Conservation (phyloP, 2,113 vertebrate genomes). For the Carassius gibelio region DNA sequence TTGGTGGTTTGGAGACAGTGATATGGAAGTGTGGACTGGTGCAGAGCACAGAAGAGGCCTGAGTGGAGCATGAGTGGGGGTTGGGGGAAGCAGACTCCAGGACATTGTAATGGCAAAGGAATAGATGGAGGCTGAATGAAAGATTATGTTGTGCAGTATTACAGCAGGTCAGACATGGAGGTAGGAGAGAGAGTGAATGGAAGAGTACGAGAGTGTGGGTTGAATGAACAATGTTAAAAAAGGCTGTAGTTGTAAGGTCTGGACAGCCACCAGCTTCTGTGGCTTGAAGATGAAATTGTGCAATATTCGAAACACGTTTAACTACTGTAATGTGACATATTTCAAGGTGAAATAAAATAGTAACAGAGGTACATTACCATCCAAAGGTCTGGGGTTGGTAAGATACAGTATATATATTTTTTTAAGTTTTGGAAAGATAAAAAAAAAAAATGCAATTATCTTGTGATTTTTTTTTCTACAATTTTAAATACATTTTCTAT, state of each 20-base stretch:
- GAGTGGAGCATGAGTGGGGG: not conserved
- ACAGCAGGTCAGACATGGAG: not conserved
- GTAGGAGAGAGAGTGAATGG: not conserved
- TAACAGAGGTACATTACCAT: too few species aligned
- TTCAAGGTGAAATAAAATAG: too few species aligned
- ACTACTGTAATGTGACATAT: not conserved
- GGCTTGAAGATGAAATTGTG: not conserved
- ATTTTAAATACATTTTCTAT: too few species aligned
- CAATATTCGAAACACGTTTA: not conserved
- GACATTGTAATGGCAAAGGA: slow-evolving; percentile 8
- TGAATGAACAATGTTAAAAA: not conserved
- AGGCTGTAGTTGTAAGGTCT: not conserved
- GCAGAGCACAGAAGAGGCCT: not conserved
- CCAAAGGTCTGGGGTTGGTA: too few species aligned
- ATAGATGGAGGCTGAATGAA: slow-evolving; percentile 8
- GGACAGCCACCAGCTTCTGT: not conserved
- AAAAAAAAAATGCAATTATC: too few species aligned
- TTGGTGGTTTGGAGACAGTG: slow-evolving; percentile 37
- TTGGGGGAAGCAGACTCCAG: not conserved
- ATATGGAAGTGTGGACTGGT: slow-evolving; percentile 42
- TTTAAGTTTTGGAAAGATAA: not conserved
- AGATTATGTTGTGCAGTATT: slow-evolving; percentile 13
- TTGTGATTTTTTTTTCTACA: too few species aligned
- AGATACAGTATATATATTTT: too few species aligned
- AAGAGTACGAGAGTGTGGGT: not conserved